Percentiles rank a stretch among this genome's conserved stretches.
These are phyloP conservation scores for Antrozous pallidus DNA, from an alignment of 2,797 vertebrate species.

Conservation along the genomic window DNA sequence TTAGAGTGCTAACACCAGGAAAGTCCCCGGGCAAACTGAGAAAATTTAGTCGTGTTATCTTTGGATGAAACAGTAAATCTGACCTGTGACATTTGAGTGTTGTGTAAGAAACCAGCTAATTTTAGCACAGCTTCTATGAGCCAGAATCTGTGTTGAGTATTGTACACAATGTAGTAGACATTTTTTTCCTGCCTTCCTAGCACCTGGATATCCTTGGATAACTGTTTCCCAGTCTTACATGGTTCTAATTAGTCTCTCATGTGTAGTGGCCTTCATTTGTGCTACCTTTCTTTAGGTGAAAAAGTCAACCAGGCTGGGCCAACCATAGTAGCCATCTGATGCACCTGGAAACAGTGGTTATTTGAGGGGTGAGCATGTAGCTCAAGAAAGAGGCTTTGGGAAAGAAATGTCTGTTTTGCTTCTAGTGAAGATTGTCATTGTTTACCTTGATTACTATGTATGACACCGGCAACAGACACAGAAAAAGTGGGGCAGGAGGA, in stretches of 20 bases:
- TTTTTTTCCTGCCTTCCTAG: not conserved
- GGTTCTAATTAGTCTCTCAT: not conserved
- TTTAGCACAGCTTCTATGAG: not conserved
- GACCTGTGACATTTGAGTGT: not conserved
- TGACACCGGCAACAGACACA: not conserved
- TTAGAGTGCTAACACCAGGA: not conserved
- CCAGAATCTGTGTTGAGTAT: not conserved
- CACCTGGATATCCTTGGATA: not conserved
- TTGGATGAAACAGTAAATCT: not conserved
- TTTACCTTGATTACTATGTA: not conserved
- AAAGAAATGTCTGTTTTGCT: not conserved
- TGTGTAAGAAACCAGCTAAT: not conserved
- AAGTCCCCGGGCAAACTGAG: not conserved
- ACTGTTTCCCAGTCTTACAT: not conserved
- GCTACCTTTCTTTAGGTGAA: not conserved
- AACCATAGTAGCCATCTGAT: not conserved
- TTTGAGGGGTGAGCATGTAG: not conserved
- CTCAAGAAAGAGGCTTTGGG: not conserved
- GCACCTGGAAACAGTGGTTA: not conserved
- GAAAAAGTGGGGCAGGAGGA: not conserved
- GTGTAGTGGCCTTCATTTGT: not conserved
- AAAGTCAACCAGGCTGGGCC: not conserved
- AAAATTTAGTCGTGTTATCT: not conserved
- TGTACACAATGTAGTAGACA: too few relatives aligned
- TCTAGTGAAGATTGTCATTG: not conserved